Evolutionary conservation across 2,797 vertebrate species (phyloP).

Genomic region (Girardinus metallicus): DNA sequence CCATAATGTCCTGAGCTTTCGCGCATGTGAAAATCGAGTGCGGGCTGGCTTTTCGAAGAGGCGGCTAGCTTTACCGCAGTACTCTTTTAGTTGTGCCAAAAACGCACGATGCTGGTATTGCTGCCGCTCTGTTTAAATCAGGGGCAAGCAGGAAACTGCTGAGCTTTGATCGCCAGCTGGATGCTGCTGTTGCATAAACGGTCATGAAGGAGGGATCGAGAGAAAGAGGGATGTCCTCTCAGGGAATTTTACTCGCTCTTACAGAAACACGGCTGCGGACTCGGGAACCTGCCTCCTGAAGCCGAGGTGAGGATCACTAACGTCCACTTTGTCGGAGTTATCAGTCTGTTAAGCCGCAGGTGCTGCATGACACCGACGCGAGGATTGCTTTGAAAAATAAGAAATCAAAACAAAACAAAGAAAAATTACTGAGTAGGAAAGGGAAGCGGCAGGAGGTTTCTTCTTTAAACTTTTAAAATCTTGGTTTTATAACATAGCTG

Average conservation of each 20-base stretch:
- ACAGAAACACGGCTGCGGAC: conserved; percentile 24
- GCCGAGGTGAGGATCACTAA: conserved; percentile 63
- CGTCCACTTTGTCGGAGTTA: conserved; percentile 1
- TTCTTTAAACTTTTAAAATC: neutral
- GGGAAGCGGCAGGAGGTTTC: too few species aligned
- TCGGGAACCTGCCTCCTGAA: conserved; percentile 35
- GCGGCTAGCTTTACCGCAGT: too few species aligned
- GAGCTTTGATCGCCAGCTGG: neutral
- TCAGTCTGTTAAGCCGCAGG: neutral
- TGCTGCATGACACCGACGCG: neutral
- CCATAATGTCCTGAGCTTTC: too few species aligned
- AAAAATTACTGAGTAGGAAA: neutral
- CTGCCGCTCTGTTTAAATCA: too few species aligned
- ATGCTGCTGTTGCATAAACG: neutral
- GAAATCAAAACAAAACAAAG: too few species aligned
- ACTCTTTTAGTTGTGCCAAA: neutral
- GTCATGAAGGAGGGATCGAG: conserved; percentile 43
- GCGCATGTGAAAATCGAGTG: too few species aligned
- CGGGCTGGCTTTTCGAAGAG: too few species aligned
- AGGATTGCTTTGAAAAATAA: neutral
- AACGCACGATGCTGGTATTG: too few species aligned
- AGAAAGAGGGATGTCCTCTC: conserved; percentile 4
- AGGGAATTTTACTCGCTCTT: neutral
- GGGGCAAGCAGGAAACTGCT: neutral
- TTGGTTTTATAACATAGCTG: neutral